Evolutionary conservation across 2,113 vertebrate genomes (phyloP), one percentile per base, ranked within the genome.

Genomic region (Indicator indicator): DNA sequence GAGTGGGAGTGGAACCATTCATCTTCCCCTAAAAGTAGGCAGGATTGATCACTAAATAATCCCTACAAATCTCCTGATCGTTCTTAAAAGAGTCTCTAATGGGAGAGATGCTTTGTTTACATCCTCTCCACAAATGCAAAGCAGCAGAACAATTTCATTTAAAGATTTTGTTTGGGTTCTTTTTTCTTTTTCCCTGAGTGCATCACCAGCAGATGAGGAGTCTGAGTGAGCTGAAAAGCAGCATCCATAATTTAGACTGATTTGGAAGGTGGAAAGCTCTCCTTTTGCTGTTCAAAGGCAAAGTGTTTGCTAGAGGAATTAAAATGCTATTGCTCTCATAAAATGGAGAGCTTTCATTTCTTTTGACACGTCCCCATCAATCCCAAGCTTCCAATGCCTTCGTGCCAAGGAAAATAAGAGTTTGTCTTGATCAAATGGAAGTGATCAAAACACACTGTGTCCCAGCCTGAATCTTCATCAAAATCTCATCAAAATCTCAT

Each of bases 1-100:
- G 94, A 94, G 62, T 74, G 23, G 32, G 94, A 94, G 62, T 74
- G 23, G 32, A 94, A 92, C 26, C 54, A 59, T 94, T 95, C 74
- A 89, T 95, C 91, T 94, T 85, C 60, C 55, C 77, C 23, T 36
- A 89, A 84, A 90, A 82, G n/a, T 67, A 48, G 40, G 14, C 52
- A 83, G 33, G 32, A 67, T 76, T 92, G 40, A 70, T 94, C 72
- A 36, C 62, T 56, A 67, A 88, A 70, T 73, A 85, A 67, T 23
- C 42, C 26, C 33, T 69, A 70, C 54, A 87, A 83, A 89, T 71
- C 64, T 89, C 82, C 60, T 77, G 68, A 84, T 87, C 36, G 67
- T 76, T 87, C 50, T 79, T 70, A 79, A 79, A 79, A 64, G 36
- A 52, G 23, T 84, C 84, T 90, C 30, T 55, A 75, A 84, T 5